These are phyloP conservation scores for Ibycter americanus DNA, from an alignment of 2,797 vertebrate genomes.

Conservation along the genomic window DNA sequence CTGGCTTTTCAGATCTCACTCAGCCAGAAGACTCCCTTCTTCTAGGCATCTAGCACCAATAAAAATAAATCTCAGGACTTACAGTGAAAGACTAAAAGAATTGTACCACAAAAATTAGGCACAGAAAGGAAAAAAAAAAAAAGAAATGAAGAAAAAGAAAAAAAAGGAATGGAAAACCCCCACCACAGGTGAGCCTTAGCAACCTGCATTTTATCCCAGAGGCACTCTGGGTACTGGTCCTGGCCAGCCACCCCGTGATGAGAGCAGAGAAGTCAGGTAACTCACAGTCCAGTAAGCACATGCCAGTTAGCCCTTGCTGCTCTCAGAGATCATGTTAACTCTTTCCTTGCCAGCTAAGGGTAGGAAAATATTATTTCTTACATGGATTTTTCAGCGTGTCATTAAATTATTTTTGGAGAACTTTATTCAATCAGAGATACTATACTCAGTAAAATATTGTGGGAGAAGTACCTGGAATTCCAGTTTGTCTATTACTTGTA, in stretches of 20 bases:
- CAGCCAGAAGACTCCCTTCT: neutral
- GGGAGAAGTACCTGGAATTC: neutral
- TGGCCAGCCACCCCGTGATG: neutral
- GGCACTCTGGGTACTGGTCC: neutral
- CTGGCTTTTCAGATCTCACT: neutral
- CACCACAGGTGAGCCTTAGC: neutral
- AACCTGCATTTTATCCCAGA: neutral
- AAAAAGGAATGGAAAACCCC: fast-evolving
- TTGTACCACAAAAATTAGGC: neutral
- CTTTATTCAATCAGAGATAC: neutral
- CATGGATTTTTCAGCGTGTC: neutral
- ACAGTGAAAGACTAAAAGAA: neutral
- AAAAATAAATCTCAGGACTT: neutral
- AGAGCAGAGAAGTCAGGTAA: neutral
- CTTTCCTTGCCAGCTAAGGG: neutral
- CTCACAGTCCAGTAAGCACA: neutral
- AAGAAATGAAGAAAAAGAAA: no score
- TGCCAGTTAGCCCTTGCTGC: neutral
- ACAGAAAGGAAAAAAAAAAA: neutral
- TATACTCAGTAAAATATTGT: neutral
- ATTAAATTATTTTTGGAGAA: neutral
- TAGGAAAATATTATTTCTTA: neutral
- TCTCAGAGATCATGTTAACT: neutral
- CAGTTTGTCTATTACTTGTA: neutral
- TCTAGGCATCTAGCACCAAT: neutral